Percentiles rank a stretch among this genome's conserved stretches.
Conservation (phyloP, 2,113 vertebrate species). For the Cyanoramphus novaezelandiae region DNA sequence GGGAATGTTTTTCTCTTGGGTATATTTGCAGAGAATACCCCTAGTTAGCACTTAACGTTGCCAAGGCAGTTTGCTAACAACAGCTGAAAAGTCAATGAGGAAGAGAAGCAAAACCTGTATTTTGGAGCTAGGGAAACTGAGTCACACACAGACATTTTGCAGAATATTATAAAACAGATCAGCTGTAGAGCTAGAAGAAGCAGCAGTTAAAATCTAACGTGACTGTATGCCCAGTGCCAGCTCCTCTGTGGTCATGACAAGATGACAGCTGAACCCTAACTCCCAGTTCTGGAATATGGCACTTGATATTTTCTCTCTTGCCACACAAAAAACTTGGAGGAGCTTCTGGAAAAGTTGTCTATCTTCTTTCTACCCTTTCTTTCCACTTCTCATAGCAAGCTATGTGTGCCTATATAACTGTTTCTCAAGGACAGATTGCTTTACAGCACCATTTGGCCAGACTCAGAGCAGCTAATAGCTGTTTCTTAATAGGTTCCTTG, state of each 20-base stretch:
- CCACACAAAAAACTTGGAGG: background rate
- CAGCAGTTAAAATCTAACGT: background rate
- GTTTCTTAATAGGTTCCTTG: background rate
- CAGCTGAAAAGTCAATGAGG: background rate
- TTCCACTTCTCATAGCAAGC: background rate
- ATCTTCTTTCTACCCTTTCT: background rate
- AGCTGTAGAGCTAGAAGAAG: background rate
- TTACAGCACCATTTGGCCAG: background rate
- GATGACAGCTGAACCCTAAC: background rate
- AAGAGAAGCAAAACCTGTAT: background rate
- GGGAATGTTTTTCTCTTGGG: background rate
- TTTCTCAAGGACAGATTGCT: background rate
- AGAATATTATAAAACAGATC: background rate
- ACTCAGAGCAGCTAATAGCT: background rate
- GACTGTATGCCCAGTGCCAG: background rate
- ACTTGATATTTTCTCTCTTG: background rate
- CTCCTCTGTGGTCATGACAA: background rate
- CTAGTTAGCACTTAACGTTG: background rate
- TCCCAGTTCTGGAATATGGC: background rate
- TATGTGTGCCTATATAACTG: background rate
- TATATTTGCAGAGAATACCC: background rate
- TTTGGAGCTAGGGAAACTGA: background rate
- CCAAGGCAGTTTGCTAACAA: background rate
- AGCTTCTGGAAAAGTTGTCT: background rate
- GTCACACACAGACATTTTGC: background rate